Evolutionary conservation across 2,113 vertebrate species (phyloP), one percentile per base, ranked within the genome.

Genomic region (Anthoscopus minutus): DNA sequence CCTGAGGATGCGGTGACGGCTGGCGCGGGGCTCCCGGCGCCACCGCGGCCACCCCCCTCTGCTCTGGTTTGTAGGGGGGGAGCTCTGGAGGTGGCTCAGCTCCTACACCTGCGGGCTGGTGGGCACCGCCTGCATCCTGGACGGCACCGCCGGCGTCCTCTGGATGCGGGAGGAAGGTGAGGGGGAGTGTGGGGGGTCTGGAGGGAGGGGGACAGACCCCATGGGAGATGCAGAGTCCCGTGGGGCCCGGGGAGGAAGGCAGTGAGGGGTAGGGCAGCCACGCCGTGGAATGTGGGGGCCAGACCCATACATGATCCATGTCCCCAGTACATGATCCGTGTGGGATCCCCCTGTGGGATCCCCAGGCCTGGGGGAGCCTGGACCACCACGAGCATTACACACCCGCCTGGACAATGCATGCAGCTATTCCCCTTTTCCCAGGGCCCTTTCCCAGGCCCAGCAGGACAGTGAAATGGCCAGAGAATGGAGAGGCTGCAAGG

Each of bases 51-150:
- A 80, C 67, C 30, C 25, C 13, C 0, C 4, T 1, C 54, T 48
- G 79, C 90, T 83, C 45, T 92, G 83, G 11, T 8, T 44, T 14
- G 9, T 35, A 97, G 95, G 96, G 10, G 95, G 96, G 6, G 95
- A 97, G 42, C 94, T 96, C 57, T 96, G 96, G 96, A 42, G 93
- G 42, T 97, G 95, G 95, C 96, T 97, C 65, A 95, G 95, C 1
- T 92, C 14, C 89, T 96, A 97, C 87, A 97, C 78, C 66, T 81
- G 86, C 4, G 93, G 89, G 57, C 57, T 97, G 77, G 91, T 95
- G 81, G 79, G 94, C 62, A 3, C 95, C 6, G 81, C 94, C 37
- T 92, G 86, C 53, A 0, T 84, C 69, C 91, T 97, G 86, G 50
- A 92, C 0, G 13, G 77, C 40, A 25, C 65, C 2, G 53, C 89